Percentiles rank a stretch among this genome's conserved stretches.
phyloP scores from a whole-genome alignment of 1,140 invertebrate genomes.

The Drosophila orena region DNA sequence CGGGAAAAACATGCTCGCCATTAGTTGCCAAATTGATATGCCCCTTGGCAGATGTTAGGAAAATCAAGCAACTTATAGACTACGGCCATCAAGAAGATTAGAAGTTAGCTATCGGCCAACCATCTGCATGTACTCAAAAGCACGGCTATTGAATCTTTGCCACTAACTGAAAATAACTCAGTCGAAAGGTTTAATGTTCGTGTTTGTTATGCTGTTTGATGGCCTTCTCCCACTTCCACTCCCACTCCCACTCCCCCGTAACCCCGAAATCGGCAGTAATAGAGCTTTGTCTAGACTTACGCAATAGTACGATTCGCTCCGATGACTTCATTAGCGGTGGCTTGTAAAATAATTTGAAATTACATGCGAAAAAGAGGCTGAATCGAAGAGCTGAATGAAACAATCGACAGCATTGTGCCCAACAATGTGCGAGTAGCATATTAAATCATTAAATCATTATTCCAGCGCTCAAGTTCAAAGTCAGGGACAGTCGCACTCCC shows the following conservation, averaged over 20 bases:
- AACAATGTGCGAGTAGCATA: conserved; percentile 24
- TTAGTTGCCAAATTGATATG: too few relatives aligned
- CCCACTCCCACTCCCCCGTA: conserved; percentile 26
- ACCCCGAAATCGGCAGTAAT: conserved; percentile 21
- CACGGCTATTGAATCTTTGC: conserved; percentile 17
- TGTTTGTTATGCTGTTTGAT: conserved; percentile 40
- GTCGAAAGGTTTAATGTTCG: conserved; percentile 34
- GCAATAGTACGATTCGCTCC: conserved; percentile 44
- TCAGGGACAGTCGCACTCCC: conserved; percentile 51
- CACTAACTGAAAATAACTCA: conserved; percentile 21
- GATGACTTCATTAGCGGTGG: conserved; percentile 53
- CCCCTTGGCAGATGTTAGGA: too few relatives aligned
- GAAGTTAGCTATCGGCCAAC: background rate
- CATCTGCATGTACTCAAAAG: conserved; percentile 13
- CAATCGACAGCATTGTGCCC: conserved; percentile 42
- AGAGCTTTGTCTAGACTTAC: conserved; percentile 38
- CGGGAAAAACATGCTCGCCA: too few relatives aligned
- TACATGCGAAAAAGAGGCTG: conserved; percentile 38
- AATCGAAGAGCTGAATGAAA: conserved; percentile 20
- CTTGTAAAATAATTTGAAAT: conserved; percentile 60
- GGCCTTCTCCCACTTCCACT: conserved; percentile 45
- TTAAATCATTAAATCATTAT: conserved; percentile 47
- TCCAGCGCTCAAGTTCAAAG: conserved; percentile 63
- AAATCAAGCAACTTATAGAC: background rate
- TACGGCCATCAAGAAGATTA: background rate